Evolutionary conservation across 2,113 vertebrate genomes (phyloP), one percentile per base, ranked within the genome.

Genomic region (Seriola dumerili): DNA sequence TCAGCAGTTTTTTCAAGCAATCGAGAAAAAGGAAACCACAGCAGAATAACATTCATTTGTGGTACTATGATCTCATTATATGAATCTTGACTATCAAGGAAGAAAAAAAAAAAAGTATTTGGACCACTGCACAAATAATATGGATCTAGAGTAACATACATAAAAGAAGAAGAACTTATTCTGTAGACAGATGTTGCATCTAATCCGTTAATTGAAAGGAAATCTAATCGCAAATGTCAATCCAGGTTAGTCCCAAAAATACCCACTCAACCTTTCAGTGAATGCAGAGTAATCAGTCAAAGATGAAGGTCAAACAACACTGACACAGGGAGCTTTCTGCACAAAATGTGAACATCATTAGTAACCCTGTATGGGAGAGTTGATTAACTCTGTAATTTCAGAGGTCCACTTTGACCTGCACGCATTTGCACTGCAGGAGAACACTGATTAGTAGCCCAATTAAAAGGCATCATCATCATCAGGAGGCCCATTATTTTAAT

Each of bases 341-440:
- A 40, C 50, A 40, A 72, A 88, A 86, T 70, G 88, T 77, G 85
- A 87, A 72, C 71, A 72, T 85, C 76, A 79, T 91, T 89, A 90
- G 85, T 84, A 36, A 77, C 72, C 55, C 70, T 76, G 88, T 82
- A 68, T 69, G 78, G 52, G 59, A 65, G 67, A 90, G 76, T 65
- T 88, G 90, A 90, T 89, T 92, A 88, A 84, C 77, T 84, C 77
- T 63, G 70, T 83, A 71, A 81, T 83, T 75, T 81, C 54, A 74
- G 64, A 79, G 82, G 82, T 91, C 89, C 84, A 86, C 84, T 75
- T 80, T 89, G 85, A 88, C 89, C 89, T 78, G 84, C 64, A 12
- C 54, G 36, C 75, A 61, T 78, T 80, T 63, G 66, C 80, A 68
- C 78, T 34, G 85, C 83, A 78, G 80, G 82, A 87, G 71, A 42